phyloP scores from a whole-genome alignment of 2,113 vertebrate species.

The Crotalus helleri region DNA sequence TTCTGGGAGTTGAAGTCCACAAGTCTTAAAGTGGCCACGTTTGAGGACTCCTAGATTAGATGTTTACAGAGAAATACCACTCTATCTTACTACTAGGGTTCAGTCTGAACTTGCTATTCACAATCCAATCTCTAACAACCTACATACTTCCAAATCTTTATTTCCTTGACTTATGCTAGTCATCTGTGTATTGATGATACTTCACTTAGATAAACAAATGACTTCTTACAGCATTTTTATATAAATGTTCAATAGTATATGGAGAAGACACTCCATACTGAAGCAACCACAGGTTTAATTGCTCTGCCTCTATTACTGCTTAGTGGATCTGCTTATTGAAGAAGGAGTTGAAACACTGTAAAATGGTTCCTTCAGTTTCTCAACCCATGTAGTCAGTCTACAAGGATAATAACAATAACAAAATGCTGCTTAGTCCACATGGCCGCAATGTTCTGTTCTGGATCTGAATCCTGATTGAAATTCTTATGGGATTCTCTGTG shows the following conservation, averaged over 20 bases:
- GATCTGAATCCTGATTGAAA: background rate
- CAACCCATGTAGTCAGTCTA: background rate
- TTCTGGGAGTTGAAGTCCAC: no score
- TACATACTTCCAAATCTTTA: background rate
- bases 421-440: background rate
- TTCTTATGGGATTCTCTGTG: background rate
- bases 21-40: no score
- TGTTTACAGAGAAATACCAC: background rate
- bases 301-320: background rate
- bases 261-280: background rate
- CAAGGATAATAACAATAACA: background rate
- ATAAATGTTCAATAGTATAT: background rate
- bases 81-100: background rate
- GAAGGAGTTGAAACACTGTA: background rate
- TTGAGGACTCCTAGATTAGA: background rate
- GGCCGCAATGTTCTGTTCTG: background rate
- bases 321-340: background rate
- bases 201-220: background rate
- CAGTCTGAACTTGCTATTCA: background rate
- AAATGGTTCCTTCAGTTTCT: background rate
- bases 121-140: background rate
- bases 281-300: background rate
- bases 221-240: background rate
- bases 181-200: background rate
- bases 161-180: background rate